These are phyloP conservation scores for Drosophila imparisetae DNA, from an alignment of 2,888 invertebrate genomes.

Conservation along the genomic window DNA sequence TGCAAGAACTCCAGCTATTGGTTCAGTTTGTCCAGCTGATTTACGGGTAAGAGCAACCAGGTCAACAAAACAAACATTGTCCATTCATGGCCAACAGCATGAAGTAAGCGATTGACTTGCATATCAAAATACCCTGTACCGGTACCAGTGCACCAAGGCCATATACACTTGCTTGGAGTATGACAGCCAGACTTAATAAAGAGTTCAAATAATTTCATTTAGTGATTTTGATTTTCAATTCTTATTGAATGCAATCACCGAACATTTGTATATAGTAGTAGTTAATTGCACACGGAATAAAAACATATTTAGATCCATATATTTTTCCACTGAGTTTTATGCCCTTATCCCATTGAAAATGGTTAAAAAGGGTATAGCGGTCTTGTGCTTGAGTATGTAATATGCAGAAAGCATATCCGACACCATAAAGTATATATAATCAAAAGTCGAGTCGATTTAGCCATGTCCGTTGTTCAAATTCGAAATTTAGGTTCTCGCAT, in stretches of 20 bases:
- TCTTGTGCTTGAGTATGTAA: not conserved
- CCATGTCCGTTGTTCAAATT: not conserved
- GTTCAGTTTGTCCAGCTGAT: slow-evolving; percentile 39
- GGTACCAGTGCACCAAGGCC: not conserved
- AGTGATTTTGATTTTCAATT: not conserved
- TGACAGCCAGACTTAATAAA: not conserved
- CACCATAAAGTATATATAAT: not conserved
- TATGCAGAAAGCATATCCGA: not conserved
- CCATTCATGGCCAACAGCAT: slow-evolving; percentile 55
- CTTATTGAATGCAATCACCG: not conserved
- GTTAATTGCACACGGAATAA: not conserved
- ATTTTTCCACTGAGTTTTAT: not conserved
- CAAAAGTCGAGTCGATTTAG: not conserved
- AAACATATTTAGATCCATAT: not conserved
- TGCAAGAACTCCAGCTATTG: slow-evolving; percentile 16
- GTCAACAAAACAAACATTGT: slow-evolving; percentile 54
- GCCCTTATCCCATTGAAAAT: no score
- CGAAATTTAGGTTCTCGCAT: not conserved
- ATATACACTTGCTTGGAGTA: not conserved
- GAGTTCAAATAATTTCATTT: not conserved
- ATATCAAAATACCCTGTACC: slow-evolving; percentile 30
- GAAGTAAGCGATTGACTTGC: slow-evolving; percentile 29
- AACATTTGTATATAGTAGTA: not conserved
- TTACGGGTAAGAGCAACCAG: slow-evolving; percentile 36
- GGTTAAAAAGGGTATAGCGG: not conserved